Evolutionary conservation across 2,888 invertebrate species (phyloP).

Genomic region (Didymodactylos carnosus): DNA sequence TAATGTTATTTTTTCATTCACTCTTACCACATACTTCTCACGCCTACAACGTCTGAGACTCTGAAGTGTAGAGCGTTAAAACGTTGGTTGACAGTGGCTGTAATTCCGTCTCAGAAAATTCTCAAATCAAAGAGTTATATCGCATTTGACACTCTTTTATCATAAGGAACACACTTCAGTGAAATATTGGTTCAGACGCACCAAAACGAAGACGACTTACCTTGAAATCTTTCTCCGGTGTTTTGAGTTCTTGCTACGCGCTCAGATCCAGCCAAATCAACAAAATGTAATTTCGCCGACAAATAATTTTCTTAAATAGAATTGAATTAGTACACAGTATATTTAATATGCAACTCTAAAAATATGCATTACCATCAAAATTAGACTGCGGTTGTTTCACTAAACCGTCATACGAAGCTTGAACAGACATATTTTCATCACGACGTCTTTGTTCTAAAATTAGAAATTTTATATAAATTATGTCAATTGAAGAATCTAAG

Average conservation of each 20-base stretch:
- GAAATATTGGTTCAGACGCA: too few species aligned
- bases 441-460: conserved; percentile 2
- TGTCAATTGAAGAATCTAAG: neutral
- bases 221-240: conserved; percentile 34
- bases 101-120: too few species aligned
- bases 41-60: too few species aligned
- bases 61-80: too few species aligned
- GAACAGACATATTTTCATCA: neutral
- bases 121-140: too few species aligned
- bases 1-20: too few species aligned
- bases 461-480: neutral
- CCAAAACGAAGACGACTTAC: too few species aligned
- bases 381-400: neutral
- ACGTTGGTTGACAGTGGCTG: too few species aligned
- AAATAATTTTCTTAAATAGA: conserved; percentile 7
- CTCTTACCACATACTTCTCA: too few species aligned
- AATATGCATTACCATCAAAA: neutral
- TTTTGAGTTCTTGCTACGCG: conserved; percentile 34
- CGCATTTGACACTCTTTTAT: too few species aligned
- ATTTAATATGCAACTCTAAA: too few species aligned
- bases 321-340: neutral
- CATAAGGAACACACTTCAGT: too few species aligned
- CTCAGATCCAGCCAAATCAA: conserved; percentile 35
- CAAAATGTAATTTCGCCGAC: conserved; percentile 34
- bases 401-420: conserved; percentile 3